Base-by-base conservation (phyloP, 2,888 invertebrate species). In the Cosmorhoe ocellata region DNA sequence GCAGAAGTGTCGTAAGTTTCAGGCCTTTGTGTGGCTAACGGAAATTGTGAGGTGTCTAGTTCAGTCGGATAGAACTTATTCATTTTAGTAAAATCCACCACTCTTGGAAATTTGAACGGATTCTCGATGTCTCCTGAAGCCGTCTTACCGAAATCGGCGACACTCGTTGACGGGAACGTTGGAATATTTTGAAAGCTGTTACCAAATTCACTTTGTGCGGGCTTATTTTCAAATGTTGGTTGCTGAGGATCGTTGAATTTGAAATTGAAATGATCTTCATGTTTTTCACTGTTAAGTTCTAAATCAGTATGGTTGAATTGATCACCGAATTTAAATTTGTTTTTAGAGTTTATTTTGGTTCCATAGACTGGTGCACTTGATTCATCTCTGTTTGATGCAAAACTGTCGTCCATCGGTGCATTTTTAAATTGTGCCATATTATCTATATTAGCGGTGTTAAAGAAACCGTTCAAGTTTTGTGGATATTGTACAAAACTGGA, bases 71-170 rank as follows among this genome's bases (percentile, higher is more conserved):
- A 81, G 44, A 69, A 74, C 41, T 76, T 76, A 39, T 79, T 80
- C 9, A 74, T 58, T 51, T 83, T 83, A 1, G 86, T 86, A 56
- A 86, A 90, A 66, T 89, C 89, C 3, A 87, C 70, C 1, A 86
- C 79, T 71, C 78, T 81, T 8, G 76, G 83, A 67, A 80, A 87
- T 55, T 84, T 81, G 5, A 79, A 51, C 27, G 63, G 38, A 56
- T 65, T 71, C 46, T 67, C 67, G 12, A 64, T 50, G 50, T 67
- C 69, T 12, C 56, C 64, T 46, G 70, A 52, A 10, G 64, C 46
- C 5, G 74, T 58, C 51, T 79, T 74, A 10, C 63, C 59, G 51
- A 63, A 68, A 37, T 79, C 73, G 12, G 76, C 73, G 26, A 61
- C 58, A 46, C 71, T 72, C 12, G 63, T 57, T 2, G 71, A 51